Percentiles rank a stretch among this genome's conserved stretches.
Evolutionary conservation across 2,113 vertebrate species (phyloP).

Genomic region (Thunnus maccoyii): DNA sequence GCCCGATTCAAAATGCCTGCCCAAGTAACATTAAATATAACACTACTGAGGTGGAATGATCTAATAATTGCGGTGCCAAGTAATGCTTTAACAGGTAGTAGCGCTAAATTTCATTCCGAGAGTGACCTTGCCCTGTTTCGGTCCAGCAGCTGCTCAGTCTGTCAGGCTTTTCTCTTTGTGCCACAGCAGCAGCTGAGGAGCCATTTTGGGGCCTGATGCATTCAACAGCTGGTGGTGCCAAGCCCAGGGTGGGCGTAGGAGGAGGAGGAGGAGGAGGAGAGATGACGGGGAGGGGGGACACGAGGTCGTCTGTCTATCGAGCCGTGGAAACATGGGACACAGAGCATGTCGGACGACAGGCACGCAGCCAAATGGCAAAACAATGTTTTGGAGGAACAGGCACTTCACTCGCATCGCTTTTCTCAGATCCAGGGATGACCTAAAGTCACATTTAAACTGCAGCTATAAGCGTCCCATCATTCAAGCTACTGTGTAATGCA

Average conservation of each 20-base stretch:
- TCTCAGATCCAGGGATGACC: constrained; percentile 28
- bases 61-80: background rate
- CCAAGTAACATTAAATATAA: background rate
- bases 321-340: constrained; percentile 64
- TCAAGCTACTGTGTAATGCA: constrained; percentile 48
- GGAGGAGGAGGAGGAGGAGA: constrained; percentile 1
- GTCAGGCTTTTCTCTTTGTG: constrained; percentile 52
- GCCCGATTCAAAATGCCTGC: background rate
- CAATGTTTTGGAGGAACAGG: constrained; percentile 43
- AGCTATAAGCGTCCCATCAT: constrained; percentile 49
- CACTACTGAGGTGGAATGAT: background rate
- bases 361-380: constrained; percentile 68
- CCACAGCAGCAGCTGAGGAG: constrained; percentile 77
- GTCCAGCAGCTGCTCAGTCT: constrained; percentile 71
- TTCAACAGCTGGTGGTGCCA: constrained; percentile 81
- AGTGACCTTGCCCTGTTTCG: constrained; percentile 65
- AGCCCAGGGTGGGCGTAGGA: constrained; percentile 58
- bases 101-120: constrained; percentile 31
- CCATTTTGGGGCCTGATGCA: constrained; percentile 79
- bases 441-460: constrained; percentile 50
- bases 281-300: background rate
- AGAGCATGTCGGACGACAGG: constrained; percentile 67
- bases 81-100: constrained; percentile 49
- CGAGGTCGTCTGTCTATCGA: constrained; percentile 49
- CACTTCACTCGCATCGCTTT: constrained; percentile 24